These are phyloP conservation scores for Chrysochloris asiatica DNA, from an alignment of 2,113 vertebrate species.

Conservation along the genomic window DNA sequence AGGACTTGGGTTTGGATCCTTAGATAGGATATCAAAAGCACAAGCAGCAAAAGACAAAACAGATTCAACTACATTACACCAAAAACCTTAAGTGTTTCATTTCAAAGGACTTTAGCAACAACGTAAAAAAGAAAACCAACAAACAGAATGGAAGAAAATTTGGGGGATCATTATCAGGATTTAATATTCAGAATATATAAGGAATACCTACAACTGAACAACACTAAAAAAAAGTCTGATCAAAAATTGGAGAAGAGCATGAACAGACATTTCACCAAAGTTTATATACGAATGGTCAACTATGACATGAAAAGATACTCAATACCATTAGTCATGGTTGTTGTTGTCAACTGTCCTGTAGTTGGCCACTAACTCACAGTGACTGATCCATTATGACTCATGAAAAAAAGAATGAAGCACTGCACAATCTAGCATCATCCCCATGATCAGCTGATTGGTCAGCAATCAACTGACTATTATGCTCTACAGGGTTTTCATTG, in stretches of 20 bases:
- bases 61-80: no score
- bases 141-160: no score
- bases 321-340: not conserved
- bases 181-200: not conserved
- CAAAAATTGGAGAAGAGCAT: no score
- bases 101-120: no score
- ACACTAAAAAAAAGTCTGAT: not conserved
- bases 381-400: no score
- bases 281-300: not conserved
- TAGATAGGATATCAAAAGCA: no score
- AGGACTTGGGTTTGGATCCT: no score
- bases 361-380: not conserved
- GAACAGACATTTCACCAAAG: no score
- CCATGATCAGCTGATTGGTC: not conserved
- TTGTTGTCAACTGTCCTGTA: not conserved
- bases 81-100: no score
- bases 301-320: not conserved
- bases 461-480: not conserved
- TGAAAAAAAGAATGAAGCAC: not conserved
- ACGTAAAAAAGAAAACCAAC: no score
- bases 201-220: not conserved
- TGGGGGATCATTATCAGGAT: not conserved
- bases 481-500: not conserved
- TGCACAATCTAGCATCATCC: not conserved
- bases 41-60: no score